Percentiles rank a stretch among this genome's conserved stretches.
phyloP scores from a whole-genome alignment of 2,113 vertebrate species.

The Proterorhinus semilunaris region DNA sequence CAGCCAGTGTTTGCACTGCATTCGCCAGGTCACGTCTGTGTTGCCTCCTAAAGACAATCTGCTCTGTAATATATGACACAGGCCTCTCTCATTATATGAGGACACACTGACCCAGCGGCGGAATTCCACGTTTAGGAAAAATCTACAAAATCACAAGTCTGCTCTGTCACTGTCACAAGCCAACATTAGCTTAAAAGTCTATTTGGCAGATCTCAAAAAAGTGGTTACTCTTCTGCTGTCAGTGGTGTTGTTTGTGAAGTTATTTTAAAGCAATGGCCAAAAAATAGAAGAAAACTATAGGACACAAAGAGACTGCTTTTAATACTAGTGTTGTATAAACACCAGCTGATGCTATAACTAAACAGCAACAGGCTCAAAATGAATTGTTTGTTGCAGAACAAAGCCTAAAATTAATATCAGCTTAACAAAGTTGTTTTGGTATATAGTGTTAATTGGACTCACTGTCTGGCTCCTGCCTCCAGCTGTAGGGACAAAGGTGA shows the following conservation, averaged over 20 bases:
- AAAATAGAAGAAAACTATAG: conserved; percentile 17
- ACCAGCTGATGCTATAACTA: conserved; percentile 31
- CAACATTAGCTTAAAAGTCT: background rate
- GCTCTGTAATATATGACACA: conserved; percentile 12
- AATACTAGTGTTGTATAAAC: conserved; percentile 25
- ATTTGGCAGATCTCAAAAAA: conserved; percentile 5
- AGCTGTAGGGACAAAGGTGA: conserved; percentile 84
- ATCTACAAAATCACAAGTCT: conserved; percentile 2
- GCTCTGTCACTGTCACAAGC: background rate
- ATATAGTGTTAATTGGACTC: conserved; percentile 46
- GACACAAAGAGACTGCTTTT: conserved; percentile 20
- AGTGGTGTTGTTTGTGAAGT: conserved; percentile 4
- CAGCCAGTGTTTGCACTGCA: background rate
- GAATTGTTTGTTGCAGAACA: background rate
- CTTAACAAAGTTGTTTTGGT: background rate
- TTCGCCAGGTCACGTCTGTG: conserved; percentile 10
- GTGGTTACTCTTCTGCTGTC: background rate
- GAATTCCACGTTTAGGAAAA: background rate
- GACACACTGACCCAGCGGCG: conserved; percentile 7
- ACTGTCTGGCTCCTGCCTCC: conserved; percentile 85
- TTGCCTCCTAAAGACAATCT: conserved; percentile 11
- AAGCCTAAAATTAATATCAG: background rate
- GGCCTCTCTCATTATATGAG: conserved; percentile 25
- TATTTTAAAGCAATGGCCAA: background rate
- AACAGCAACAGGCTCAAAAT: background rate